These are phyloP conservation scores for Coremacera marginata DNA, from an alignment of 2,888 invertebrate genomes.

Conservation along the genomic window DNA sequence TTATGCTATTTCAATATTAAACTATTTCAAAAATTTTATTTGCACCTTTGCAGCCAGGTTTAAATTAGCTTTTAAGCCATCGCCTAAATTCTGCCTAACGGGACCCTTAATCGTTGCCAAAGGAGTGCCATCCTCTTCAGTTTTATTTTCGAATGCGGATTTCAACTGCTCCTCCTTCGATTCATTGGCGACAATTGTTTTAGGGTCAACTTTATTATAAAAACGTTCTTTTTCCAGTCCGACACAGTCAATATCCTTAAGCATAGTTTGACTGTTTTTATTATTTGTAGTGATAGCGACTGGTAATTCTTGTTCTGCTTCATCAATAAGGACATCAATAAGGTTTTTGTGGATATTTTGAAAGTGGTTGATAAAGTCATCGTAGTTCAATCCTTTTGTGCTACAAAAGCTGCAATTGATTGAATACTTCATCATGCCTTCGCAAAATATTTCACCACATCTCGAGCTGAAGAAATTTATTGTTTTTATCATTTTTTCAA, in stretches of 20 bases:
- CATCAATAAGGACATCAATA: not conserved
- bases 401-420: not conserved
- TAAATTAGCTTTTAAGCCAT: too few relatives aligned
- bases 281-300: not conserved
- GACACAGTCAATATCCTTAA: not conserved
- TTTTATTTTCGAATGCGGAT: too few relatives aligned
- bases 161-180: too few relatives aligned
- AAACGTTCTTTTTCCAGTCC: not conserved
- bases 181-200: not conserved
- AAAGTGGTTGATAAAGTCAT: not conserved
- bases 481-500: constrained; percentile 5
- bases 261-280: not conserved
- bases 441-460: constrained; percentile 7
- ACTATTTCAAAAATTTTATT: too few relatives aligned
- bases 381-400: not conserved
- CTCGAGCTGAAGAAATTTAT: not conserved
- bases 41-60: not conserved
- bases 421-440: not conserved
- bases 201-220: not conserved
- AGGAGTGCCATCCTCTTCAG: too few relatives aligned
- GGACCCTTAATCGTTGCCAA: too few relatives aligned
- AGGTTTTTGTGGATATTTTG: not conserved
- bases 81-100: too few relatives aligned
- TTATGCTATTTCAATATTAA: not conserved
- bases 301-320: not conserved